Percentiles rank a stretch among this genome's conserved stretches.
Evolutionary conservation across 2,888 invertebrate genomes (phyloP).

Genomic region (Nymphalis urticae): DNA sequence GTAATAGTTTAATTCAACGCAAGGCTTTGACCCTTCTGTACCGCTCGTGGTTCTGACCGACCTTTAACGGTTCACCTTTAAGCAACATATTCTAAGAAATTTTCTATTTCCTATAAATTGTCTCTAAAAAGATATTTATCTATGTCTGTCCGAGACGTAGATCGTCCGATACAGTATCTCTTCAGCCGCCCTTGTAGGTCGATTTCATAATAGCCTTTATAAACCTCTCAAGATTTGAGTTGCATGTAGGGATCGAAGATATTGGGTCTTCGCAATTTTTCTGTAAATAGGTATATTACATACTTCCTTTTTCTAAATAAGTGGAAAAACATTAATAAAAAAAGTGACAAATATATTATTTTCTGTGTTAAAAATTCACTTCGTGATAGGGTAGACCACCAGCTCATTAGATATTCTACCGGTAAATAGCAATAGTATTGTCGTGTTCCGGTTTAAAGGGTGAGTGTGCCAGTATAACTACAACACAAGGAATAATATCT

Average conservation of each 20-base stretch:
- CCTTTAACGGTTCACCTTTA: neutral
- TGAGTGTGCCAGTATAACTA: too few relatives aligned
- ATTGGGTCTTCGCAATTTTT: neutral
- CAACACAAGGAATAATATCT: too few relatives aligned
- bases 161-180: slow-evolving; percentile 34
- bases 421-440: too few relatives aligned
- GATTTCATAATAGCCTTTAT: slow-evolving; percentile 13
- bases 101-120: slow-evolving; percentile 14
- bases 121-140: slow-evolving; percentile 25
- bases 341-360: too few relatives aligned
- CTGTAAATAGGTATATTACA: too few relatives aligned
- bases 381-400: too few relatives aligned
- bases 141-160: slow-evolving; percentile 32
- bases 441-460: too few relatives aligned
- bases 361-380: too few relatives aligned
- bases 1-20: too few relatives aligned
- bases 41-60: neutral
- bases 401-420: too few relatives aligned
- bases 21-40: too few relatives aligned
- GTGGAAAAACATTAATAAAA: neutral
- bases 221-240: slow-evolving; percentile 5
- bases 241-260: neutral
- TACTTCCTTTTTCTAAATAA: too few relatives aligned
- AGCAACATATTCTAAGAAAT: slow-evolving; percentile 1
- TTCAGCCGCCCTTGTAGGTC: slow-evolving; percentile 13